Evolutionary conservation across 2,113 vertebrate species (phyloP), one percentile per base, ranked within the genome.

Genomic region (Xenopus laevis): DNA sequence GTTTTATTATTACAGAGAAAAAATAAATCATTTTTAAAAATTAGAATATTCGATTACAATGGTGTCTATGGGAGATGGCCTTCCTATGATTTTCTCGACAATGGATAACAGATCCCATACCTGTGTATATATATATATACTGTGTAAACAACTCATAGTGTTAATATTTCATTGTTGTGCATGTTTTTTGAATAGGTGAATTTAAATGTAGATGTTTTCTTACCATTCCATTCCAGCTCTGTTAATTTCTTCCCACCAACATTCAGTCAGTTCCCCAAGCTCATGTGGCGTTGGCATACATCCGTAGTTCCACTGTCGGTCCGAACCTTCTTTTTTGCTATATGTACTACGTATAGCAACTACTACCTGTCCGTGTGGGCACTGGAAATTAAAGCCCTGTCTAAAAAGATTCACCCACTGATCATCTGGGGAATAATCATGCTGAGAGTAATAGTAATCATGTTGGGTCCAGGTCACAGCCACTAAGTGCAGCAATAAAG

Each of bases 201-300:
- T 40, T 40, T 7, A 40, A 40, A 40, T 40, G 33, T 40, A 40
- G 33, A 18, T 50, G 4, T 44, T 27, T 4, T 81, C 92, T 90
- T 93, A 99, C 97, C 97, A 99, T 91, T 98, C 91, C 9, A 89
- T 86, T 74, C 97, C 97, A 0, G 94, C 95, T 65, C 93, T 92
- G 87, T 90, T 96, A 89, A 97, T 94, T 82, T 99, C 97, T 69
- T 99, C 97, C 97, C 97, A 99, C 96, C 96, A 99, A 91, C 97
- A 99, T 84, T 98, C 97, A 2, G 91, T 93, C 74, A 92, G 94
- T 81, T 94, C 88, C 33, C 97, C 97, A 11, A 98, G 88, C 69
- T 76, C 88, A 67, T 91, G 87, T 1, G 95, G 89, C 0, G 94
- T 94, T 1, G 91, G 89, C 92, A 96, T 94, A 83, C 97, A 99